Conservation (phyloP, 1,140 invertebrate species). For the Cylas formicarius region DNA sequence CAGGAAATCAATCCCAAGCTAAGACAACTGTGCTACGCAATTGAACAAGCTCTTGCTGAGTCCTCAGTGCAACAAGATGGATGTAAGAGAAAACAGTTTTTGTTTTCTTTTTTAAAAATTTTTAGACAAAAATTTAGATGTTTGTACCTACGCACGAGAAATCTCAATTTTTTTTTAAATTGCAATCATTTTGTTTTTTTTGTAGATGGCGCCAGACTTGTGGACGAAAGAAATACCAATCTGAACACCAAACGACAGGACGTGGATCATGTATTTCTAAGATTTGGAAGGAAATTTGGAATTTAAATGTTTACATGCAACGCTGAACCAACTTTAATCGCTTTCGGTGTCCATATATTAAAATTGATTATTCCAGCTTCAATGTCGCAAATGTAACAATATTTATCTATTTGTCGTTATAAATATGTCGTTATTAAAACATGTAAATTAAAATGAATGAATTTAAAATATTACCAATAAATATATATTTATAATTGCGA, state of each 20-base stretch:
- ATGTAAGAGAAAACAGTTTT: slow-evolving; percentile 20
- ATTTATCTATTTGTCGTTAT: no score
- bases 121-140: background rate
- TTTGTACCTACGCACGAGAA: slow-evolving; percentile 1
- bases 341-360: no score
- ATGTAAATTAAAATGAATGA: no score
- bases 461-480: slow-evolving; percentile 13
- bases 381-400: no score
- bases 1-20: slow-evolving; percentile 28
- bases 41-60: slow-evolving; percentile 29
- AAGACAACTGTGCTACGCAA: slow-evolving; percentile 33
- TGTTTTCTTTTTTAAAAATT: slow-evolving; percentile 9
- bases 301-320: no score
- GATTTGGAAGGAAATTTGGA: slow-evolving; percentile 64
- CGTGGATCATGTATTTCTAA: slow-evolving; percentile 72
- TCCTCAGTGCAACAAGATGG: slow-evolving; percentile 20
- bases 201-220: slow-evolving; percentile 22
- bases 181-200: slow-evolving; percentile 12
- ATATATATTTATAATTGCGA: slow-evolving; percentile 22
- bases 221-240: slow-evolving; percentile 29
- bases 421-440: no score
- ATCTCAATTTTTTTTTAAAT: slow-evolving; percentile 4
- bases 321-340: no score
- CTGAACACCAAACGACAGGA: slow-evolving; percentile 61
- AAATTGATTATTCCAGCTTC: no score